A percentile compares a stretch with the other conserved stretches of the same genome.
Conservation (phyloP, 1,140 invertebrate genomes). For the Hylaeus anthracinus region DNA sequence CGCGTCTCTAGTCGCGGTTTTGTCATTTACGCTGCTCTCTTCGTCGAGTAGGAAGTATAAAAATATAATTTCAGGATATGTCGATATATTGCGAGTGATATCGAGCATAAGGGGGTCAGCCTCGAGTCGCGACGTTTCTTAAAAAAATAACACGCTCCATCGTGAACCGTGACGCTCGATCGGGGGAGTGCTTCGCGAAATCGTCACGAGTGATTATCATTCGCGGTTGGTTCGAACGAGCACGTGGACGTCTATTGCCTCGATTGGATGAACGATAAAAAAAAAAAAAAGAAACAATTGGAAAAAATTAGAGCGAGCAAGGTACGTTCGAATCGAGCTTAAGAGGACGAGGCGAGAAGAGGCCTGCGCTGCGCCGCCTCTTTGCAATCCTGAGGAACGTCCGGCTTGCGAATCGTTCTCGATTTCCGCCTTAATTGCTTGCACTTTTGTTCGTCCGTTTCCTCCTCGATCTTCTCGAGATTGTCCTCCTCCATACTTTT, state of each 20-base stretch:
- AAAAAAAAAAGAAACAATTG: not conserved
- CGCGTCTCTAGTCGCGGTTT: not conserved
- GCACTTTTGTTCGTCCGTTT: slow-evolving; percentile 1
- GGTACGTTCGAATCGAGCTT: slow-evolving; percentile 6
- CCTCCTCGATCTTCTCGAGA: slow-evolving; percentile 23
- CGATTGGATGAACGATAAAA: too few relatives aligned
- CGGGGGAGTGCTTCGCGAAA: too few relatives aligned
- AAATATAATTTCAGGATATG: slow-evolving; percentile 75
- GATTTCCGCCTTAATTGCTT: slow-evolving; percentile 49
- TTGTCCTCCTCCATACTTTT: slow-evolving; percentile 42
- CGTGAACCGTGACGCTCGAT: not conserved
- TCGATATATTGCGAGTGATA: slow-evolving; percentile 53
- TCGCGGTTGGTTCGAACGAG: too few relatives aligned
- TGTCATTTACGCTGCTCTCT: slow-evolving; percentile 11
- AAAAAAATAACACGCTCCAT: not conserved
- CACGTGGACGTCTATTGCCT: not conserved
- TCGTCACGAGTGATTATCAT: too few relatives aligned
- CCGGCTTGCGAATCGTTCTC: slow-evolving; percentile 40
- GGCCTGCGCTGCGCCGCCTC: slow-evolving; percentile 62
- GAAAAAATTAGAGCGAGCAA: slow-evolving; percentile 8
- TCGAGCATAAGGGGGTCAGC: slow-evolving; percentile 38
- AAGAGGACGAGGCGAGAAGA: slow-evolving; percentile 63
- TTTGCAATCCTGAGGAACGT: slow-evolving; percentile 45
- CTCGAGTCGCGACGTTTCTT: too few relatives aligned
- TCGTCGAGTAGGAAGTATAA: slow-evolving; percentile 66